A percentile compares a stretch with the other conserved stretches of the same genome.
Conservation (phyloP, 2,113 vertebrate genomes). For the Percopsis transmontana region DNA sequence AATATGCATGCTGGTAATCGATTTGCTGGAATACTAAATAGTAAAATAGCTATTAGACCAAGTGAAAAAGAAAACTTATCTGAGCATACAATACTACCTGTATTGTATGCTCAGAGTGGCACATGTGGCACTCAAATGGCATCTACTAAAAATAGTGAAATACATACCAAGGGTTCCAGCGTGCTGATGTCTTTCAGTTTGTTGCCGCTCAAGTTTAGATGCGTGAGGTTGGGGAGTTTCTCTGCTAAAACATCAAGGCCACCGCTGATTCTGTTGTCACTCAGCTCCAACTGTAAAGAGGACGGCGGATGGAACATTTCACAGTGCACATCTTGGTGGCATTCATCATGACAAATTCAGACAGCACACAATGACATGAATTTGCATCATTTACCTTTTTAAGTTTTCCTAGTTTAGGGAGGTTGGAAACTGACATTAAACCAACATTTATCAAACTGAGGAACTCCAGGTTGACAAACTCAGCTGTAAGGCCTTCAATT, state of each 20-base stretch:
- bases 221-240: conserved; percentile 90
- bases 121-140: background rate
- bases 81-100: background rate
- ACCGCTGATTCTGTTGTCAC: conserved; percentile 92
- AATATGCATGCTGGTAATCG: background rate
- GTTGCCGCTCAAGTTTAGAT: conserved; percentile 93
- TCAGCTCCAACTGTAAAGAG: conserved; percentile 87
- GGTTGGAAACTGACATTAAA: conserved; percentile 87
- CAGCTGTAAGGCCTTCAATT: conserved; percentile 88
- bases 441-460: conserved; percentile 93
- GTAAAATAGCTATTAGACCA: too few relatives aligned
- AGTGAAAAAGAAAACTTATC: too few relatives aligned
- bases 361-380: background rate
- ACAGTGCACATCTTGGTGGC: background rate
- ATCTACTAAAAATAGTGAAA: background rate
- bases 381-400: conserved; percentile 84
- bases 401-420: conserved; percentile 90
- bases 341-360: background rate
- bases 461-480: conserved; percentile 91
- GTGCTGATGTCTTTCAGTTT: conserved; percentile 94
- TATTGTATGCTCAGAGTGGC: too few relatives aligned
- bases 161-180: conserved; percentile 90
- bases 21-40: too few relatives aligned
- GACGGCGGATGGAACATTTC: conserved; percentile 1
- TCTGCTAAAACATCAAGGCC: conserved; percentile 91